phyloP scores from a whole-genome alignment of 1,140 invertebrate genomes.

The Ceratina australensis region DNA sequence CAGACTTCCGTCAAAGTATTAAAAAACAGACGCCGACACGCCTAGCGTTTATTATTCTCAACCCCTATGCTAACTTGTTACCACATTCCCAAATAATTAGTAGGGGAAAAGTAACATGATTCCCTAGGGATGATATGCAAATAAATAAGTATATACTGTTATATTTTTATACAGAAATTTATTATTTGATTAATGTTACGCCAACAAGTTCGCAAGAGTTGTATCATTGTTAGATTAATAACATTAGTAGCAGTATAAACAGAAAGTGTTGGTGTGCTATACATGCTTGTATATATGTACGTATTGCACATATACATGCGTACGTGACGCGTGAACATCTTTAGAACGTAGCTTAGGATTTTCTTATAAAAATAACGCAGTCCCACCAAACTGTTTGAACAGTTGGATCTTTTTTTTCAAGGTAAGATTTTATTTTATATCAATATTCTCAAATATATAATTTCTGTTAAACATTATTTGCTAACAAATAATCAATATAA shows the following conservation, averaged over 20 bases:
- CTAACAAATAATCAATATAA: not conserved
- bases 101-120: constrained; percentile 43
- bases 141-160: not conserved
- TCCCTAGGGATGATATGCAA: constrained; percentile 43
- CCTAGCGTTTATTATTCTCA: constrained; percentile 71
- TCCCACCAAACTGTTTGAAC: constrained; percentile 3
- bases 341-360: constrained; percentile 3
- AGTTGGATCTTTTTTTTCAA: not conserved
- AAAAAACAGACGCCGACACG: constrained; percentile 71
- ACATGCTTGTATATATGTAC: too few relatives aligned
- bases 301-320: too few relatives aligned
- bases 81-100: constrained; percentile 62
- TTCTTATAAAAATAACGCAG: not conserved
- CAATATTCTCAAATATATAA: not conserved
- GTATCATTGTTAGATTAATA: too few relatives aligned
- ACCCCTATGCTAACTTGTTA: constrained; percentile 51
- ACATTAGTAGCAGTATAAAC: not conserved
- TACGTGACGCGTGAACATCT: not conserved
- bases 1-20: constrained; percentile 10
- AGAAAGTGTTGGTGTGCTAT: too few relatives aligned
- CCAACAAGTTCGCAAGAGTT: too few relatives aligned
- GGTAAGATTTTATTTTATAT: not conserved
- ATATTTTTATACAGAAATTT: too few relatives aligned
- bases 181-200: too few relatives aligned
- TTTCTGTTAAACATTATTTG: not conserved